Conservation (phyloP, 1,140 invertebrate species). For the Drosophila lacteicornis region DNA sequence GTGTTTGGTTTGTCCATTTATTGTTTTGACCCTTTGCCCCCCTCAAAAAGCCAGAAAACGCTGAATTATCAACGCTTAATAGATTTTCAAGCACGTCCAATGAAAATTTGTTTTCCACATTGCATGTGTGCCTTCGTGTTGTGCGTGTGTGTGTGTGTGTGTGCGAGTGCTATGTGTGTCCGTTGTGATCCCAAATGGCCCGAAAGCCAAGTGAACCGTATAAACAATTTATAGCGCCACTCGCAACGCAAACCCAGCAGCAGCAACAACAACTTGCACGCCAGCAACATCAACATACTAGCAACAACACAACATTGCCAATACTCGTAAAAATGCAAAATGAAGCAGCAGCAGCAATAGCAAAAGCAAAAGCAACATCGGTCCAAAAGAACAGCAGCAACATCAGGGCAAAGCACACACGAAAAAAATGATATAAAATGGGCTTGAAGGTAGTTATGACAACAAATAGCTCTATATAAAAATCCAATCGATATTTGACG, state of each 20-base stretch:
- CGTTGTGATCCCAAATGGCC: slow-evolving; percentile 78
- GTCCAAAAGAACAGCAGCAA: slow-evolving; percentile 2
- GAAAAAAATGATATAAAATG: neutral
- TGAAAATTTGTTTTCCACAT: slow-evolving; percentile 66
- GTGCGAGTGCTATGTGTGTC: slow-evolving; percentile 16
- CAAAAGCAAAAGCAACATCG: slow-evolving; percentile 20
- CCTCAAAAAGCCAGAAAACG: slow-evolving; percentile 51
- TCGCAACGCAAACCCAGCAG: slow-evolving; percentile 56
- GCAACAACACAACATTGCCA: slow-evolving; percentile 53
- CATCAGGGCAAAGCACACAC: neutral
- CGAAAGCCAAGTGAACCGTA: slow-evolving; percentile 81
- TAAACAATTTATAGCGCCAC: slow-evolving; percentile 80
- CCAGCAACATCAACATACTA: slow-evolving; percentile 30
- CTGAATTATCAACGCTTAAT: slow-evolving; percentile 75
- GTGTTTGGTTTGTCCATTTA: slow-evolving; percentile 37
- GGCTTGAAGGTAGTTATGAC: neutral
- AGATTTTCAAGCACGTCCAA: slow-evolving; percentile 77
- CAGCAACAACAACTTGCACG: slow-evolving; percentile 34
- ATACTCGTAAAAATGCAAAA: slow-evolving; percentile 80
- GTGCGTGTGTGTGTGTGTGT: neutral
- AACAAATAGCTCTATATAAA: neutral
- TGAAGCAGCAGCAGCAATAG: slow-evolving; percentile 55
- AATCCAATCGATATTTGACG: neutral
- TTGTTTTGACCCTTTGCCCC: slow-evolving; percentile 35
- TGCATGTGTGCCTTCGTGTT: slow-evolving; percentile 20